Conservation (phyloP, 2,113 vertebrate species). For the Chlorodrepanis virens region DNA sequence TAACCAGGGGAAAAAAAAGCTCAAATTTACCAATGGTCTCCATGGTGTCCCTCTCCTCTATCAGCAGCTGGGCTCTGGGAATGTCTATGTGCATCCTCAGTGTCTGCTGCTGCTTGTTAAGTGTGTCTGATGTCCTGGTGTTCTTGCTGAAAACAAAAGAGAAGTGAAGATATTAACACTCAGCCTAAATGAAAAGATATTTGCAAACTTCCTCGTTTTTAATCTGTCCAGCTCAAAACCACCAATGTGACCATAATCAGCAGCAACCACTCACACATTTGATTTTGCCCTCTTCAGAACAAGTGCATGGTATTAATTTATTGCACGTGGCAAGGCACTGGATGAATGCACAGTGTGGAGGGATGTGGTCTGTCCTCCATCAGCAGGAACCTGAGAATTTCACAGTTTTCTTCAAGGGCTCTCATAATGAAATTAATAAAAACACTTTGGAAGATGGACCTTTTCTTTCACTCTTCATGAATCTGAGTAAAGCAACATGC, state of each 20-base stretch:
- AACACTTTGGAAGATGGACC: not conserved
- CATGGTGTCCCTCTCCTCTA: slow-evolving; percentile 98
- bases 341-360: not conserved
- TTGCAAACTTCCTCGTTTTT: not conserved
- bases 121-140: slow-evolving; percentile 92
- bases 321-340: not conserved
- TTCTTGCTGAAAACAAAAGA: slow-evolving; percentile 85
- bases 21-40: slow-evolving; percentile 90
- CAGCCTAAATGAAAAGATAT: not conserved
- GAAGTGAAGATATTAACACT: not conserved
- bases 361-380: not conserved
- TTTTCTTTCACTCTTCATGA: not conserved
- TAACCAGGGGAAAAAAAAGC: not conserved
- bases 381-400: not conserved
- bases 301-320: not conserved
- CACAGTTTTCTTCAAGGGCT: not conserved
- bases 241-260: not conserved
- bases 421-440: not conserved
- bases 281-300: not conserved
- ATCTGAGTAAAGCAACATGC: not conserved
- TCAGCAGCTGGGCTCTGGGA: slow-evolving; percentile 96
- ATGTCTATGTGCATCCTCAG: slow-evolving; percentile 98
- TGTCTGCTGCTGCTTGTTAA: slow-evolving; percentile 97
- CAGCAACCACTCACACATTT: not conserved
- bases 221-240: not conserved